These are phyloP conservation scores for Phthorimaea operculella DNA, from an alignment of 1,140 invertebrate genomes.

Conservation along the genomic window DNA sequence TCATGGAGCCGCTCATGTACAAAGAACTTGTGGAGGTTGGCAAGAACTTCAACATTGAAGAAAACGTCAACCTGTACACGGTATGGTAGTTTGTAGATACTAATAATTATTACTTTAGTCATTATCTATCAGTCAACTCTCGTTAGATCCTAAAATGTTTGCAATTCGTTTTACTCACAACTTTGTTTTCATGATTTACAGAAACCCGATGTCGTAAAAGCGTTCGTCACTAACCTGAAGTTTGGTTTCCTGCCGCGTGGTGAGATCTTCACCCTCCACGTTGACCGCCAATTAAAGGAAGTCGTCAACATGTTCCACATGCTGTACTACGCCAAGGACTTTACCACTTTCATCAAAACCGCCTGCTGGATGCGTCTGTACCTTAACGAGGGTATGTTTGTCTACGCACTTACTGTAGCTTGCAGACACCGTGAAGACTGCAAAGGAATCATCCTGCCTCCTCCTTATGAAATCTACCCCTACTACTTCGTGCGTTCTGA, in stretches of 20 bases:
- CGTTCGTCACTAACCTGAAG: constrained; percentile 69
- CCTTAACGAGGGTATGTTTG: constrained; percentile 74
- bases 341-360: constrained; percentile 69
- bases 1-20: constrained; percentile 67
- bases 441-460: constrained; percentile 70
- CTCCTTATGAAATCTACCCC: constrained; percentile 77
- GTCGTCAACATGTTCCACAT: constrained; percentile 73
- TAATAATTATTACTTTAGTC: not conserved
- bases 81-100: constrained; percentile 29
- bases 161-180: not conserved
- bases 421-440: constrained; percentile 72
- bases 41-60: constrained; percentile 68
- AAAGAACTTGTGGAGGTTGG: constrained; percentile 63
- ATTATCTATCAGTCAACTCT: too few species aligned
- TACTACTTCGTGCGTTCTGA: constrained; percentile 71
- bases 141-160: not conserved
- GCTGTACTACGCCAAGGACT: constrained; percentile 76
- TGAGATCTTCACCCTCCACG: constrained; percentile 72
- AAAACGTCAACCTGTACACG: constrained; percentile 55
- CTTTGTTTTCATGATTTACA: constrained; percentile 32
- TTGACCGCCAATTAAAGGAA: constrained; percentile 72
- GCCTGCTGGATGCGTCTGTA: constrained; percentile 72
- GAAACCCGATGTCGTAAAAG: constrained; percentile 70
- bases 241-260: constrained; percentile 68
- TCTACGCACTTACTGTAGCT: constrained; percentile 72